Conservation (phyloP, 2,888 invertebrate species). For the Pyrochroa serraticornis region DNA sequence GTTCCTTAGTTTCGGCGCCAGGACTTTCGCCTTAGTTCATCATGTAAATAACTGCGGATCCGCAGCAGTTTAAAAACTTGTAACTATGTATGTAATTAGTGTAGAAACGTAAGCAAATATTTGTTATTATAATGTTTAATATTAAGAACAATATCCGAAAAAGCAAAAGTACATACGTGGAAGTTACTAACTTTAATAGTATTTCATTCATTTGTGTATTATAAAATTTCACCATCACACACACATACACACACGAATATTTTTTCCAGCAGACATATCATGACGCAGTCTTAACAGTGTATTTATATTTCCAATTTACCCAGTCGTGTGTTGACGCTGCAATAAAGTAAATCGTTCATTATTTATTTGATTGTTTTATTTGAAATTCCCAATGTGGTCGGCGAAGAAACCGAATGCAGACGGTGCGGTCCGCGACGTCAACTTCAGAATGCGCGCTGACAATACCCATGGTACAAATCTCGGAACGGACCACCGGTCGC, state of each 20-base stretch:
- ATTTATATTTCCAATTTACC: slow-evolving; percentile 46
- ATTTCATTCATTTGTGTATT: slow-evolving; percentile 40
- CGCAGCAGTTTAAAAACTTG: slow-evolving; percentile 57
- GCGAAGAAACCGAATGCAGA: slow-evolving; percentile 8
- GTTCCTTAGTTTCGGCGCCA: slow-evolving; percentile 52
- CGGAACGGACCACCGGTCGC: slow-evolving; percentile 52
- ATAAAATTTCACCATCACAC: slow-evolving; percentile 37
- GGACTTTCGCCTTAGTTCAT: slow-evolving; percentile 39
- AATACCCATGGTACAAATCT: slow-evolving; percentile 52
- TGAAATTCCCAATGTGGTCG: slow-evolving; percentile 18
- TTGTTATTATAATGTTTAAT: slow-evolving; percentile 56
- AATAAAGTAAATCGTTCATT: slow-evolving; percentile 60
- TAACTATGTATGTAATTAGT: slow-evolving; percentile 58
- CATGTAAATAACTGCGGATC: slow-evolving; percentile 42
- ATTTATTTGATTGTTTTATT: slow-evolving; percentile 46
- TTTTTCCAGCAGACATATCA: slow-evolving; percentile 49
- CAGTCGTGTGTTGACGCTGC: slow-evolving; percentile 58
- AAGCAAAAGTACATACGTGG: slow-evolving; percentile 38
- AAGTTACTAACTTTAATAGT: slow-evolving; percentile 30
- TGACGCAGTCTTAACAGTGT: slow-evolving; percentile 36
- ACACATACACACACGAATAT: slow-evolving; percentile 18
- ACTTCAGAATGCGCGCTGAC: slow-evolving; percentile 48
- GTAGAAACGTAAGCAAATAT: slow-evolving; percentile 55
- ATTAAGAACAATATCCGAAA: slow-evolving; percentile 46
- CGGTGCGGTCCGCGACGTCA: slow-evolving; percentile 49